These are phyloP conservation scores for Cirrhinus mrigala DNA, from an alignment of 2,797 vertebrate species.

Conservation along the genomic window DNA sequence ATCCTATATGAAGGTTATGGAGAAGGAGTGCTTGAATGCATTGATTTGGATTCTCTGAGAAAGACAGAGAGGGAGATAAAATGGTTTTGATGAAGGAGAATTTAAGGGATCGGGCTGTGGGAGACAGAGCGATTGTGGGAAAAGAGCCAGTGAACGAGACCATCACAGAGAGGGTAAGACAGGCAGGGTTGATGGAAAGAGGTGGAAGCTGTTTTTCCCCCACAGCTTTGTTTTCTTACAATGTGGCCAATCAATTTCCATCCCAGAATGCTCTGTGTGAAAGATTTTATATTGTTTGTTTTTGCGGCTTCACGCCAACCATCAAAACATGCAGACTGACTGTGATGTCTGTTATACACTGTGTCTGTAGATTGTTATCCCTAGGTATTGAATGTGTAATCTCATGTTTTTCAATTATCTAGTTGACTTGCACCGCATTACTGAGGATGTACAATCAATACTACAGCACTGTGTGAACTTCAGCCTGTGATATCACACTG, in stretches of 20 bases:
- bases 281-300: conserved; percentile 56
- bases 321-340: conserved; percentile 49
- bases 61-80: conserved; percentile 18
- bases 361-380: conserved; percentile 58
- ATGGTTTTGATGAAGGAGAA: conserved; percentile 40
- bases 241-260: conserved; percentile 57
- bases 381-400: conserved; percentile 55
- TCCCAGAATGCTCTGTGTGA: conserved; percentile 53
- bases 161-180: background rate
- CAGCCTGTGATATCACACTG: conserved; percentile 48
- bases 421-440: conserved; percentile 58
- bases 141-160: background rate
- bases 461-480: conserved; percentile 42
- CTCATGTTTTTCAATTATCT: conserved; percentile 63
- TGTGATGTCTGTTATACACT: conserved; percentile 51
- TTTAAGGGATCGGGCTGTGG: background rate
- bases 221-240: conserved; percentile 57
- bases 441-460: conserved; percentile 61
- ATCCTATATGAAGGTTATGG: conserved; percentile 41
- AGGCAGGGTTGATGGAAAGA: conserved; percentile 3
- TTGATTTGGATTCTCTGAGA: conserved; percentile 50
- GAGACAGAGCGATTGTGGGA: conserved; percentile 35
- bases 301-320: conserved; percentile 51
- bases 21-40: conserved; percentile 28
- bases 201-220: conserved; percentile 33